Base-by-base conservation (phyloP, 2,113 vertebrate genomes). In the Psephotus haematonotus region DNA sequence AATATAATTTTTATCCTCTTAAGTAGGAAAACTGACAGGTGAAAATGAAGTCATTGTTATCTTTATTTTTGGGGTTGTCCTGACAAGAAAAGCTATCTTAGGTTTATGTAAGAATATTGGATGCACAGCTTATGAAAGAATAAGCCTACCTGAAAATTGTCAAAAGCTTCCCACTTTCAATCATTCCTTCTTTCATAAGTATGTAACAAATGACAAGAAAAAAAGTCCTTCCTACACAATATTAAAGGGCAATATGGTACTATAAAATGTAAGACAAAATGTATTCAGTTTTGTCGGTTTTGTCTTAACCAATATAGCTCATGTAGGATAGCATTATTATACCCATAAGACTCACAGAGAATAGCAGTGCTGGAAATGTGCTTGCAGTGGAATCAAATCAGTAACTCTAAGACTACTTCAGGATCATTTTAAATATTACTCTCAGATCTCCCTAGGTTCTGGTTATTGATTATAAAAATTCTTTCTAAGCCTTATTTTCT, bases 241-340 rank as follows among this genome's bases (percentile, higher is more conserved):
- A 88, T 72, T 94, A 87, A 95, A 86, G 82, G 75, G 62, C 74
- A 95, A 95, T 80, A 89, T 33, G 22, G 18, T 88, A 69, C 72
- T 62, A 84, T 95, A 86, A 86, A 31, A 27, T 24, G 44, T 8
- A 76, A 85, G 18, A 44, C 31, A 88, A 80, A 94, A 94, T 63
- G 13, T 43, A 86, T 81, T 81, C 78, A 71, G n/a, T 69, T 76
- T n/a, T 82, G 49, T 28, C 41, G 23, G 64, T 71, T 35, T 83
- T 88, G n/a, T 27, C n/a, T 79, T 74, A 94, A 92, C 43, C 27
- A 92, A 39, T 67, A n/a, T 33, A 93, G 90, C 81, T 90, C 39
- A 84, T 94, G 95, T 97, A 97, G 83, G 89, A 86, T 62, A 96
- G 94, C 92, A 90, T 97, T 97, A 97, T 97, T 97, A 90, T 71